phyloP scores from a whole-genome alignment of 2,113 vertebrate genomes.

The Coreoperca whiteheadi region DNA sequence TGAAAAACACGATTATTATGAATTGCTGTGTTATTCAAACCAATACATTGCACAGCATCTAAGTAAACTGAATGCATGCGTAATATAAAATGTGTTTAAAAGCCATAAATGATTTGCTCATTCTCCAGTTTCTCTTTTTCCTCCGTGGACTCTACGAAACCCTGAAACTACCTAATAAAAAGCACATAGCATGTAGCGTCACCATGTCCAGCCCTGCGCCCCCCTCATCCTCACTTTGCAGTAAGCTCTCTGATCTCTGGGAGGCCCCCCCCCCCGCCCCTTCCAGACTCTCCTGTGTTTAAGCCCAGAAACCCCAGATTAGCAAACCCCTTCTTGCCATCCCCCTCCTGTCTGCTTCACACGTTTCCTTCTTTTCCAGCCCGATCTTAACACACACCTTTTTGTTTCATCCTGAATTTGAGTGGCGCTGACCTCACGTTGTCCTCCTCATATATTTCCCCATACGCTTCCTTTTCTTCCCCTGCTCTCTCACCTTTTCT shows the following conservation, averaged over 20 bases:
- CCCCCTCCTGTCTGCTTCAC: background rate
- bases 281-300: background rate
- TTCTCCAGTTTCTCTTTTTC: constrained; percentile 47
- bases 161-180: background rate
- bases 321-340: background rate
- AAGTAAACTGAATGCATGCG: background rate
- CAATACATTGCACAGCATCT: too few species aligned
- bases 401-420: constrained; percentile 4
- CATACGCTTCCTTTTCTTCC: constrained; percentile 1
- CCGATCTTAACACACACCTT: background rate
- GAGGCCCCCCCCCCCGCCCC: too few species aligned
- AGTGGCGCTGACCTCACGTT: background rate
- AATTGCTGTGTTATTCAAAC: background rate
- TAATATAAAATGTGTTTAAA: constrained; percentile 4
- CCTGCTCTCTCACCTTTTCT: constrained; percentile 51
- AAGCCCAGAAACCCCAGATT: constrained; percentile 1
- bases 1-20: background rate
- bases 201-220: background rate
- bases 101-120: constrained; percentile 16
- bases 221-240: constrained; percentile 26
- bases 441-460: constrained; percentile 22
- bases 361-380: constrained; percentile 18
- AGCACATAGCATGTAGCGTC: constrained; percentile 21
- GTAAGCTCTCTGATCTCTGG: background rate
- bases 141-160: background rate